phyloP scores from a whole-genome alignment of 2,113 vertebrate species.

The Oreochromis niloticus region DNA sequence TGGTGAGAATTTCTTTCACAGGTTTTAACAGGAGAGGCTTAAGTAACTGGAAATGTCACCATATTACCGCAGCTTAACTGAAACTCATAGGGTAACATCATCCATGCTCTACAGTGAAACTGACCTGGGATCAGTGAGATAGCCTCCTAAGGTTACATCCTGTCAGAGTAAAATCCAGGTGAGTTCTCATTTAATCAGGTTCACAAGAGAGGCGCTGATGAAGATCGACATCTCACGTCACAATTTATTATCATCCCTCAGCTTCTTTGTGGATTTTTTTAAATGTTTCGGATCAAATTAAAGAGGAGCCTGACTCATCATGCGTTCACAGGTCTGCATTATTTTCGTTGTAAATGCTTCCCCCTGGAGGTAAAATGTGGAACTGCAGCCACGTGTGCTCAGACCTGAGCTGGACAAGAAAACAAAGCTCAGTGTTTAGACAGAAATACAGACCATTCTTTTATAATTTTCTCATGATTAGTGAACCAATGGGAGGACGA shows the following conservation, averaged over 20 bases:
- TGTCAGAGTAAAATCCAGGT: background rate
- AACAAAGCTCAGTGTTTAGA: background rate
- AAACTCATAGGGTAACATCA: background rate
- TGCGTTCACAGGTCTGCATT: fast-evolving
- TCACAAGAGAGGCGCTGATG: background rate
- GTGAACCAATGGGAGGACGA: background rate
- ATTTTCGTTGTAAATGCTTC: background rate
- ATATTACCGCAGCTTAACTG: background rate
- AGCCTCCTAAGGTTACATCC: background rate
- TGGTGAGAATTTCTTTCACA: background rate
- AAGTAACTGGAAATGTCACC: background rate
- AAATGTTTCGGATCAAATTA: background rate
- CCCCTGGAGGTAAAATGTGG: background rate
- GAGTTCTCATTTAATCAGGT: background rate
- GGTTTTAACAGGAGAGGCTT: background rate
- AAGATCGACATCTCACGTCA: background rate
- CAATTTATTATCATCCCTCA: background rate
- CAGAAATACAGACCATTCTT: background rate
- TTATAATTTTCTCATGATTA: background rate
- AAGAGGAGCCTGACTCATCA: background rate
- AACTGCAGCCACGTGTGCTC: background rate
- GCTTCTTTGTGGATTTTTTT: background rate
- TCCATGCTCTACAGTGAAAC: background rate
- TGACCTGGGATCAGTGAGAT: background rate
- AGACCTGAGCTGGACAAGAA: background rate